Evolutionary conservation across 1,140 invertebrate species (phyloP), one percentile per base, ranked within the genome.

Genomic region (Bombus consobrinus): DNA sequence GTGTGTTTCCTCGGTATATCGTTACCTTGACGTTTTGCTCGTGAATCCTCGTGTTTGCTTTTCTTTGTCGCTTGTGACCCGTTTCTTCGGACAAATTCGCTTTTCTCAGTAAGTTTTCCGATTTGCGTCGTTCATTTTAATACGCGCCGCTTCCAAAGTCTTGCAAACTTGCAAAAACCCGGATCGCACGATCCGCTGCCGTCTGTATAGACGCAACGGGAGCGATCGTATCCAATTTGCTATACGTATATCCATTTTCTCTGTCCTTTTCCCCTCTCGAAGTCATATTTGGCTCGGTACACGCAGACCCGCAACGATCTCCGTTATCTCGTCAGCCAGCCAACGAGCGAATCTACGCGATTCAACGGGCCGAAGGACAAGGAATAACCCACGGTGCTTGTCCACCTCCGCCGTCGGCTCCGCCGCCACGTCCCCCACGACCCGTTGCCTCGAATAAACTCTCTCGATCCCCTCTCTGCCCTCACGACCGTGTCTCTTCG

Each of bases 361-460:
- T 79, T 72, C 66, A 34, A 32, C 62, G n/a, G 37, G 15, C 5
- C 83, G 74, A 85, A 77, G 83, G 77, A 85, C 68, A 72, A 77
- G 74, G 74, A 83, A 57, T 57, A 69, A 53, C 15, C 37, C 25
- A 15, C 79, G 66, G 37, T 66, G 37, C 64, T 1, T n/a, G 66
- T 85, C 83, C 76, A 81, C 39, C 84, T 73, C 66, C 78, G 77
- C 39, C 87, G 41, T 18, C 47, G 22, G 32, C 53, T 34, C 64
- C 66, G 32, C 66, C 66, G 28, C 80, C 43, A 22, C 37, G 13
- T 41, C 28, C 53, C 28, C 82, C 83, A 59, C 82, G 53, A 22
- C 68, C 69, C 39, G 66, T 15, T 59, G 66, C 39, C 43, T 62
- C 83, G 83, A 85, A 71, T 72, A 85, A 85, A 85, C 83, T 85